These are phyloP conservation scores for Melanotus villosus DNA, from an alignment of 2,888 invertebrate genomes.

Conservation along the genomic window DNA sequence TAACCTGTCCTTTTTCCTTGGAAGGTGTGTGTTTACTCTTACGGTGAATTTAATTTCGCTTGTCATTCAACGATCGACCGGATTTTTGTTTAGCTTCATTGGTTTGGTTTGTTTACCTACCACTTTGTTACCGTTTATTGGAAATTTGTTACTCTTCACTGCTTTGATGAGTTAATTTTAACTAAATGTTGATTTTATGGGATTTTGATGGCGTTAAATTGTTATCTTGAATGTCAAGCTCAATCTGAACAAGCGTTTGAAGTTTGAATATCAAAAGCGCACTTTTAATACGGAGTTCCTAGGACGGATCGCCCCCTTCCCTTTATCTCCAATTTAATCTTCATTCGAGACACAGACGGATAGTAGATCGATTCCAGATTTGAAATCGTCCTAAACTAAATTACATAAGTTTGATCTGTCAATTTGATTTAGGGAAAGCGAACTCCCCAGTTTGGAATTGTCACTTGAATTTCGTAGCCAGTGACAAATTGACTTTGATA, in stretches of 20 bases:
- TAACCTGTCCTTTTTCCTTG: not conserved
- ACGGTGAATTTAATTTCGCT: slow-evolving; percentile 12
- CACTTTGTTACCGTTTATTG: slow-evolving; percentile 1
- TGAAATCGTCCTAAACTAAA: not conserved
- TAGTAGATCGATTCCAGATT: not conserved
- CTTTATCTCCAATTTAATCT: not conserved
- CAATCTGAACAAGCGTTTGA: no score
- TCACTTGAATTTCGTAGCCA: not conserved
- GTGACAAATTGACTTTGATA: slow-evolving; percentile 7
- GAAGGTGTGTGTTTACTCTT: slow-evolving; percentile 7
- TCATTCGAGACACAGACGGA: slow-evolving; percentile 1
- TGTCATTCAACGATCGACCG: slow-evolving; percentile 15
- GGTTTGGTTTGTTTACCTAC: slow-evolving; percentile 15
- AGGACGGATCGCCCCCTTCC: no score
- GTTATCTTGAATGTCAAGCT: no score
- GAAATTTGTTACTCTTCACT: slow-evolving; percentile 18
- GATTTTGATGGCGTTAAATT: not conserved
- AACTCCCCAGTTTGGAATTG: no score
- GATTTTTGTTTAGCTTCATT: slow-evolving; percentile 19
- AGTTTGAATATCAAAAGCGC: no score
- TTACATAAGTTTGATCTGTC: slow-evolving; percentile 6
- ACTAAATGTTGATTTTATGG: not conserved
- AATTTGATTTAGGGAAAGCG: not conserved
- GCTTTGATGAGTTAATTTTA: slow-evolving; percentile 11
- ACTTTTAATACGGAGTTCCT: no score